These are phyloP conservation scores for Noctuana brunneofusca DNA, from an alignment of 2,888 invertebrate species.

Conservation along the genomic window DNA sequence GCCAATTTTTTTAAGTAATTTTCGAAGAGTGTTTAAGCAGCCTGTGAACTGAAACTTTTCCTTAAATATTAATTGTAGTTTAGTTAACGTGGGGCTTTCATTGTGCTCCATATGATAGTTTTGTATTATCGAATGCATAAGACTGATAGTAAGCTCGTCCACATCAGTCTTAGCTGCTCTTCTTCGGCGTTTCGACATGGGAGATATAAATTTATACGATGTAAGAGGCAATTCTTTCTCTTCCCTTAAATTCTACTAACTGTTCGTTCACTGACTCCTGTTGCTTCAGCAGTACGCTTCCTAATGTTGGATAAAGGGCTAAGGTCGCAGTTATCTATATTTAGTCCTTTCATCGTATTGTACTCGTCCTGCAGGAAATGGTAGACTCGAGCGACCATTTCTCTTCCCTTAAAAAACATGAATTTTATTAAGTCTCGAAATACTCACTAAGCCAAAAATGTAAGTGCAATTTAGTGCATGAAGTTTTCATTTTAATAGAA, in stretches of 20 bases:
- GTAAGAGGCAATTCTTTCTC: slow-evolving; percentile 37
- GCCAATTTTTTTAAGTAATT: slow-evolving; percentile 26
- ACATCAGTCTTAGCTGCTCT: slow-evolving; percentile 22
- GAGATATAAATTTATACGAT: slow-evolving; percentile 33
- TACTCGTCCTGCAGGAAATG: slow-evolving; percentile 32
- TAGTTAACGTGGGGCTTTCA: slow-evolving; percentile 29
- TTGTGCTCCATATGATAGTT: slow-evolving; percentile 31
- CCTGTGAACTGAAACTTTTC: slow-evolving; percentile 31
- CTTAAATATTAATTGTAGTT: slow-evolving; percentile 26
- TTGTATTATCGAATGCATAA: slow-evolving; percentile 31
- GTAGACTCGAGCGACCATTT: slow-evolving; percentile 39
- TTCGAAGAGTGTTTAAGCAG: slow-evolving; percentile 28
- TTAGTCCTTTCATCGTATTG: slow-evolving; percentile 32
- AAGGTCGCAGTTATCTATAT: slow-evolving; percentile 26
- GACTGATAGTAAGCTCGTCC: slow-evolving; percentile 23
- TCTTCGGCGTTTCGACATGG: slow-evolving; percentile 32
- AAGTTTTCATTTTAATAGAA: too few species aligned
- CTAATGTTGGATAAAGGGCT: slow-evolving; percentile 37
- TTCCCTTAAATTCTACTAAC: slow-evolving; percentile 39
- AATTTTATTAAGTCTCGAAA: not conserved
- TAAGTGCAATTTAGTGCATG: too few species aligned
- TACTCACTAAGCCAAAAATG: too few species aligned
- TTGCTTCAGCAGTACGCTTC: slow-evolving; percentile 39
- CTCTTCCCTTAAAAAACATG: slow-evolving; percentile 36
- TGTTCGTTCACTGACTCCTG: slow-evolving; percentile 35